Evolutionary conservation across 2,888 invertebrate genomes (phyloP).

Genomic region (Chromoteleia sp.): DNA sequence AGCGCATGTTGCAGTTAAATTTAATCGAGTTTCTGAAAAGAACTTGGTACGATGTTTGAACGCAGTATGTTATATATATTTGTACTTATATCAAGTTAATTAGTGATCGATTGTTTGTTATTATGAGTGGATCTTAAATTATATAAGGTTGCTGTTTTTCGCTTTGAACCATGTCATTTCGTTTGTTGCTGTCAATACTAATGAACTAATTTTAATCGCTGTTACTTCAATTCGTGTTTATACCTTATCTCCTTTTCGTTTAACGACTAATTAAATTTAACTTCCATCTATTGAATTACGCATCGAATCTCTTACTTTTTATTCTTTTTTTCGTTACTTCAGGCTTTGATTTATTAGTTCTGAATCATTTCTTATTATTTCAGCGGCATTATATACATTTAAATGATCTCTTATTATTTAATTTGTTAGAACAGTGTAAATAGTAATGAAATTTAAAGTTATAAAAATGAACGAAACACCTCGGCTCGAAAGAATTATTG

Average conservation of each 20-base stretch:
- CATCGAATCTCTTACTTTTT: neutral
- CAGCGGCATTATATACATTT: too few relatives aligned
- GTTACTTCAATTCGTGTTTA: constrained; percentile 2
- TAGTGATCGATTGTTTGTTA: constrained; percentile 27
- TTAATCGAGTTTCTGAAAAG: neutral
- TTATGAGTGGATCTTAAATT: constrained; percentile 17
- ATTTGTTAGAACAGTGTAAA: too few relatives aligned
- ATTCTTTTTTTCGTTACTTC: neutral
- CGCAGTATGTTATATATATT: constrained; percentile 26
- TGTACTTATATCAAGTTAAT: constrained; percentile 34
- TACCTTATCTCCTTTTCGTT: neutral
- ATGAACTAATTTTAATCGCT: constrained; percentile 9
- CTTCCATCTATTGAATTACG: neutral
- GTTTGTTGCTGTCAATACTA: constrained; percentile 7
- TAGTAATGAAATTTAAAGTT: too few relatives aligned
- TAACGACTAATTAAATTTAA: constrained; percentile 5
- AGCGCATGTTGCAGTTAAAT: neutral
- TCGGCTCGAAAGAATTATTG: neutral
- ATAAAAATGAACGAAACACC: too few relatives aligned
- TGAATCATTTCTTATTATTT: constrained; percentile 7
- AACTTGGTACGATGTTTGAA: constrained; percentile 11
- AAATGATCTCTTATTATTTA: too few relatives aligned
- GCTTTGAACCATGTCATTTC: constrained; percentile 3
- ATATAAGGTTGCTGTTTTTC: constrained; percentile 26
- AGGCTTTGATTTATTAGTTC: neutral